phyloP scores from a whole-genome alignment of 2,113 vertebrate genomes.

The Ivindomyrus marchei region DNA sequence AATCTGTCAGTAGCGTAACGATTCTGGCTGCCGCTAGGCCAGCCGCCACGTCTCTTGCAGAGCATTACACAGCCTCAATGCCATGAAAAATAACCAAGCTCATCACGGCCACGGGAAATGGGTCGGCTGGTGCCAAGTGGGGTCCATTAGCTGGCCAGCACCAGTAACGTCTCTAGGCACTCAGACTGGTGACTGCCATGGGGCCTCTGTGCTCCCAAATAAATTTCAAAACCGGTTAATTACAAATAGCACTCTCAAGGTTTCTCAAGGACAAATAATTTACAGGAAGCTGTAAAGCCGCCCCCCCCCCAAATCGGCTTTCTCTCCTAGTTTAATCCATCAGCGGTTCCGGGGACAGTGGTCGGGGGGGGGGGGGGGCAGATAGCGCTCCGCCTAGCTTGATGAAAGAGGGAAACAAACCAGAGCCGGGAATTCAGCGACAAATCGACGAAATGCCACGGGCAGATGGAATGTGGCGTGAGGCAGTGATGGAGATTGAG shows the following conservation, averaged over 20 bases:
- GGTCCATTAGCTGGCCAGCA: background rate
- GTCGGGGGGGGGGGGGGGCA: slow-evolving; percentile 34
- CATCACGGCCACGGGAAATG: background rate
- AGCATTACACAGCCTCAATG: background rate
- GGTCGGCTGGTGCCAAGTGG: background rate
- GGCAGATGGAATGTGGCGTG: slow-evolving; percentile 19
- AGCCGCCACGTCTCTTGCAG: background rate
- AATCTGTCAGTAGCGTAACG: background rate
- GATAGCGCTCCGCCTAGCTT: slow-evolving; percentile 28
- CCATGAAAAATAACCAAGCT: background rate
- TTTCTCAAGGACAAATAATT: background rate
- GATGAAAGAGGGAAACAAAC: slow-evolving; percentile 28
- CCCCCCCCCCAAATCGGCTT: background rate
- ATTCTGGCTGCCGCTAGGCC: background rate
- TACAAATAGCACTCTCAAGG: background rate
- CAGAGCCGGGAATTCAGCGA: slow-evolving; percentile 27
- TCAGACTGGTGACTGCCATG: background rate
- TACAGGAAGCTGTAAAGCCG: background rate
- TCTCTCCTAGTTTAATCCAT: slow-evolving; percentile 3
- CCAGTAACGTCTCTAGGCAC: background rate
- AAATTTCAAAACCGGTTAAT: background rate
- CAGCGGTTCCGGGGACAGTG: slow-evolving; percentile 11
- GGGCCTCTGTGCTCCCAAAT: background rate
- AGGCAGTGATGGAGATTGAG: slow-evolving; percentile 20
- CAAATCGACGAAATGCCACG: slow-evolving; percentile 41